Evolutionary conservation across 2,113 vertebrate species (phyloP).

Genomic region (Microtus montanus): DNA sequence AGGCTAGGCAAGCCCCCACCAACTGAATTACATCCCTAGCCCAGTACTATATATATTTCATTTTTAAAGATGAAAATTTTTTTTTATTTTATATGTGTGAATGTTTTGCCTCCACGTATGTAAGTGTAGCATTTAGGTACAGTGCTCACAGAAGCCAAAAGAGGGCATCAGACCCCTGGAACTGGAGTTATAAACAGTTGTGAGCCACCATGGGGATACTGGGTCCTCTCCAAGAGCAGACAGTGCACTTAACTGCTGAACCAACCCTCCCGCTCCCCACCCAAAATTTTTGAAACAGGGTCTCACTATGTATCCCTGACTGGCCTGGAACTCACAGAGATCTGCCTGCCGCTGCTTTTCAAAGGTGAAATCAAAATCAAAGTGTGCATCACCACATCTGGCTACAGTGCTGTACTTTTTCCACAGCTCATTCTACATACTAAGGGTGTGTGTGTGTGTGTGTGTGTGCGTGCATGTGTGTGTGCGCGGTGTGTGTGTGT

Average conservation of each 20-base stretch:
- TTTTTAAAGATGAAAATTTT: neutral
- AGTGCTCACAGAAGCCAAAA: neutral
- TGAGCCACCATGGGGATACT: neutral
- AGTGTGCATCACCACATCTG: neutral
- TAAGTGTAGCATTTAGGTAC: neutral
- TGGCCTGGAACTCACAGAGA: neutral
- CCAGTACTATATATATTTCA: neutral
- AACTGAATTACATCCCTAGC: neutral
- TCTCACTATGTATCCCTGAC: neutral
- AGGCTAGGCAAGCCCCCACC: neutral
- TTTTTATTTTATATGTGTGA: neutral
- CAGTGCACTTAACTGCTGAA: neutral
- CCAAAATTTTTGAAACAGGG: neutral
- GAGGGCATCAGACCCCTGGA: neutral
- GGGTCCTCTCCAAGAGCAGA: neutral
- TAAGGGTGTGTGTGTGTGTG: too few species aligned
- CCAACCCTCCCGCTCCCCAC: neutral
- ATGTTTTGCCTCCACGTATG: neutral
- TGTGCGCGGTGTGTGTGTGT: too few species aligned
- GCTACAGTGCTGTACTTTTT: neutral
- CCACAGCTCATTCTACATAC: neutral
- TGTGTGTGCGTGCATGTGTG: too few species aligned
- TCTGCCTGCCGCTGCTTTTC: neutral
- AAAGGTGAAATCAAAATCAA: neutral
- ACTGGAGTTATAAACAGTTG: neutral